These are phyloP conservation scores for Platyrinchus mystaceus DNA, from an alignment of 2,797 vertebrate genomes.

Conservation along the genomic window DNA sequence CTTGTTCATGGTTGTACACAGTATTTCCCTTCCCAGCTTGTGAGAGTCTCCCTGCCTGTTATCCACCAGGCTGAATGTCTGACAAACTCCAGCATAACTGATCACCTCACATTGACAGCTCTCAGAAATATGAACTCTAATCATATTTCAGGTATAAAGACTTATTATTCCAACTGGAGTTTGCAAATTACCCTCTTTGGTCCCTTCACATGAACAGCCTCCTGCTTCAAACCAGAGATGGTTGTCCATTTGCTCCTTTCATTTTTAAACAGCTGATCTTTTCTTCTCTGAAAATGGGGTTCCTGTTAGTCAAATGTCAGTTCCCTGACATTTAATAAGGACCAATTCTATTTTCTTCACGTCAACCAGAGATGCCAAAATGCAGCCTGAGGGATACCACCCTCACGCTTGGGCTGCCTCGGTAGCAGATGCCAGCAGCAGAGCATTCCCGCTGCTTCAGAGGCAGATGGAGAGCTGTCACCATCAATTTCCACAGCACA, in stretches of 20 bases:
- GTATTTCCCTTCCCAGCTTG: not conserved
- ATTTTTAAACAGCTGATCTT: not conserved
- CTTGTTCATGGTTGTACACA: not conserved
- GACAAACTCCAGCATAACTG: not conserved
- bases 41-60: not conserved
- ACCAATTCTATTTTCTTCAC: not conserved
- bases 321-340: not conserved
- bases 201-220: not conserved
- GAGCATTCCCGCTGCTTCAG: not conserved
- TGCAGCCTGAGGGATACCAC: not conserved
- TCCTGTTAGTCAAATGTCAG: no score
- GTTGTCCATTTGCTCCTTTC: not conserved
- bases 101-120: rapidly evolving
- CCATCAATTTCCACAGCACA: not conserved
- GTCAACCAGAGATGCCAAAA: not conserved
- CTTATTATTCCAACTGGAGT: not conserved
- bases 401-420: not conserved
- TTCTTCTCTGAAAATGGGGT: not conserved
- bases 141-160: not conserved
- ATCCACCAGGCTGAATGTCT: not conserved
- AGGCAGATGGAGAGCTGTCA: not conserved
- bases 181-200: not conserved
- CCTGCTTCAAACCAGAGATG: not conserved
- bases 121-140: not conserved
- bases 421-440: not conserved